Evolutionary conservation across 2,888 invertebrate genomes (phyloP), one percentile per base, ranked within the genome.

Genomic region (Trichogramma dendrolimi): DNA sequence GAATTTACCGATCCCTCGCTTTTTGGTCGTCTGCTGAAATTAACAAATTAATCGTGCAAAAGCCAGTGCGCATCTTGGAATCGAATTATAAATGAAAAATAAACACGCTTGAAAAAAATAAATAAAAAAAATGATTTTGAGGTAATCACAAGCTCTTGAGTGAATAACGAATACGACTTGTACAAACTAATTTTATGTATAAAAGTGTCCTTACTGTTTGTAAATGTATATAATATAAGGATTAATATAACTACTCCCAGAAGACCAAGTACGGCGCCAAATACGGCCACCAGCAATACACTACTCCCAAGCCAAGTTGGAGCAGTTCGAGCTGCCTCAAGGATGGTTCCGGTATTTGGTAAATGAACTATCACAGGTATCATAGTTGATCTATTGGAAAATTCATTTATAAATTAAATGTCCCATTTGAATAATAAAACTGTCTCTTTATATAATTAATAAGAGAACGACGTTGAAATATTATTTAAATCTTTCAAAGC

Each of bases 181-280:
- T 27, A 10, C 40, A n/a, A 6, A 43, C 49, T 27, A 14, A 53
- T 58, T 54, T 38, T 56, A 55, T n/a, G 43, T 11, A 39, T 7
- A 56, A 52, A 5, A 7, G 3, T 55, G 43, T 63, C 82, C 86
- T 83, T 75, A 88, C 85, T 85, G 85, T 75, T 86, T 88, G 72
- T 88, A 89, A 72, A 93, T 91, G 78, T 92, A 92, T 58, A 92
- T 58, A 87, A 83, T 46, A 91, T 86, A 49, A 94, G 83, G 43
- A 88, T 84, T 51, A 89, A 83, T 69, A 93, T 90, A 51, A 93
- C 86, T 60, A 91, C 81, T 40, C 89, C 86, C 39, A 93, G 85
- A 48, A 91, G 81, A 39, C 87, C 86, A 39, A 92, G 82, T 62
- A 90, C 85, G 56, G 87, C 86, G 60, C 89, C 90, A 70, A 91